Conservation (phyloP, 1,140 invertebrate genomes). For the Zaprionus davidi region DNA sequence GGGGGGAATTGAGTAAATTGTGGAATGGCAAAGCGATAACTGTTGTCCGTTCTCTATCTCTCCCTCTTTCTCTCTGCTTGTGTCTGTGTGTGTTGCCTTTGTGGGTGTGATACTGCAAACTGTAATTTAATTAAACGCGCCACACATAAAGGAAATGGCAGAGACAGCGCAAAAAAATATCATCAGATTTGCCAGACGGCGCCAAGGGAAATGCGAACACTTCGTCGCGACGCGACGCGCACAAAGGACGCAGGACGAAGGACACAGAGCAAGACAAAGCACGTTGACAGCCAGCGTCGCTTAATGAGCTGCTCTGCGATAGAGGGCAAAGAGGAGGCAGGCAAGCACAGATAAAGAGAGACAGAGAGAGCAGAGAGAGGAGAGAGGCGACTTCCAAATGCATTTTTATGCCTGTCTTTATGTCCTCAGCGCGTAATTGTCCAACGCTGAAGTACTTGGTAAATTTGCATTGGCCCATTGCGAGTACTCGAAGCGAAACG, state of each 20-base stretch:
- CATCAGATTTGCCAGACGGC: constrained; percentile 44
- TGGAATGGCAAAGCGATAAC: not conserved
- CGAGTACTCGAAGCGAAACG: constrained; percentile 11
- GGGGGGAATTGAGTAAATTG: not conserved
- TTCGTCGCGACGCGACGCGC: not conserved
- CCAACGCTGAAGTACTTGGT: constrained; percentile 33
- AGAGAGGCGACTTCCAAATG: not conserved
- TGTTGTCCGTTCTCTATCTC: not conserved
- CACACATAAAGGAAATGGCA: constrained; percentile 10
- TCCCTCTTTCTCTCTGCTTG: rapidly evolving
- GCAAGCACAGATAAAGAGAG: too few relatives aligned
- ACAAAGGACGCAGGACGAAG: constrained; percentile 4
- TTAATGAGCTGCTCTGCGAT: constrained; percentile 43
- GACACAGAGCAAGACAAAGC: constrained; percentile 21
- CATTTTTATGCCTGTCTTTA: constrained; percentile 33
- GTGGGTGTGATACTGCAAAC: constrained; percentile 18
- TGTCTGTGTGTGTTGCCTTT: not conserved
- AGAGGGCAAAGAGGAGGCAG: too few relatives aligned
- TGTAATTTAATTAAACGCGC: constrained; percentile 57
- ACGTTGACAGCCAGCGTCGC: constrained; percentile 29
- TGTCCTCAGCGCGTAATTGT: constrained; percentile 42
- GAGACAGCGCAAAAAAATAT: constrained; percentile 13
- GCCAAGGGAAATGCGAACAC: constrained; percentile 33
- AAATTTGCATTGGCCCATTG: constrained; percentile 39
- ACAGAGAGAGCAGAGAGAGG: too few relatives aligned